Conservation (phyloP, 2,797 vertebrate genomes). For the Emydoidea blandingii region DNA sequence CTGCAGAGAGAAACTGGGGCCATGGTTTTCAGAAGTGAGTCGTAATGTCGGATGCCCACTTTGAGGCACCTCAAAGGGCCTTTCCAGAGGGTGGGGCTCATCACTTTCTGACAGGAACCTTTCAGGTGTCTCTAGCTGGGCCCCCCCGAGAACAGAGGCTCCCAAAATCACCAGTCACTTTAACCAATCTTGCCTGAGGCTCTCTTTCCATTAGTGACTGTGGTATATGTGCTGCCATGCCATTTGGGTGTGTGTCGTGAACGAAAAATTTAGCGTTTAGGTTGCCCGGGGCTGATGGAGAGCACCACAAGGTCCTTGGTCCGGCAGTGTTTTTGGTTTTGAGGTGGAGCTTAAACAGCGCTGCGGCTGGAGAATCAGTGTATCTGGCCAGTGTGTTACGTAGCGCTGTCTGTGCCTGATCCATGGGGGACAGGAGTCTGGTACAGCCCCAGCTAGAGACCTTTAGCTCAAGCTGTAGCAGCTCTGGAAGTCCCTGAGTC, state of each 20-base stretch:
- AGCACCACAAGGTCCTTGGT: too few relatives aligned
- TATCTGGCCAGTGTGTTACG: neutral
- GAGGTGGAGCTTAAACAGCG: constrained; percentile 6
- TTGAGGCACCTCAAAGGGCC: neutral
- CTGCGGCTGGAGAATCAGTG: neutral
- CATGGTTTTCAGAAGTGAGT: too few relatives aligned
- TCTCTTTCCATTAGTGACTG: constrained; percentile 44
- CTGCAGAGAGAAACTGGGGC: neutral
- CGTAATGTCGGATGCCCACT: neutral
- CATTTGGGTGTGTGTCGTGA: neutral
- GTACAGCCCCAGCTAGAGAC: neutral
- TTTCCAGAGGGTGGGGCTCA: neutral
- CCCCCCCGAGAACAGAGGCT: neutral
- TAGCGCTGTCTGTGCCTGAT: neutral
- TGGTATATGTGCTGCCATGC: neutral
- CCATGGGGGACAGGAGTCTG: neutral
- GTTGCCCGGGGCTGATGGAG: neutral
- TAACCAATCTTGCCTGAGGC: constrained; percentile 23
- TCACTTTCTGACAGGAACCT: neutral
- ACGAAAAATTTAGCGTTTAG: neutral
- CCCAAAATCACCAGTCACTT: neutral
- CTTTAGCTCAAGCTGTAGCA: constrained; percentile 52
- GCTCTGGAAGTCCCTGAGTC: constrained; percentile 45
- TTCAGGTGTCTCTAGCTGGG: neutral
- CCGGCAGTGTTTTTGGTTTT: neutral